These are phyloP conservation scores for Apteryx mantelli DNA, from an alignment of 2,113 vertebrate species.

Conservation along the genomic window DNA sequence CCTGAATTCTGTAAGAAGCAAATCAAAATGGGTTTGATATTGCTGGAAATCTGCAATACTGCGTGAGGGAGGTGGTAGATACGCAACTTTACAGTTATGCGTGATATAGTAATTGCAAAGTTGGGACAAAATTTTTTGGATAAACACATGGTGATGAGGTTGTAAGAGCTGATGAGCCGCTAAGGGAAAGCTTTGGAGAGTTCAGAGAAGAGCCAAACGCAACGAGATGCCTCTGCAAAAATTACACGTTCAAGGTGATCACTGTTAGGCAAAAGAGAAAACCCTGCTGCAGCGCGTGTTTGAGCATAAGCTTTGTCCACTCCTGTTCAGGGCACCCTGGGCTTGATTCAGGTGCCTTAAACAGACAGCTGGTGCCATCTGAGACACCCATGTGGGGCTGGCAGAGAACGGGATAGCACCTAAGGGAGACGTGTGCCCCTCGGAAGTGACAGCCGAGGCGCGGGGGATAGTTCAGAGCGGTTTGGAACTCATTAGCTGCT, in stretches of 20 bases:
- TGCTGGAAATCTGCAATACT: not conserved
- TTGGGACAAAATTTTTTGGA: not conserved
- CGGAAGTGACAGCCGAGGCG: not conserved
- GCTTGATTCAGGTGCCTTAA: not conserved
- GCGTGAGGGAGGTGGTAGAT: not conserved
- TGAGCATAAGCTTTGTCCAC: not conserved
- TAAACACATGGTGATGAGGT: not conserved
- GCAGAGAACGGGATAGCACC: not conserved
- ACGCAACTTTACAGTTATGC: not conserved
- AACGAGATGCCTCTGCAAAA: not conserved
- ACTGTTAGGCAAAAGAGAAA: not conserved
- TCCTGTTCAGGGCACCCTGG: not conserved
- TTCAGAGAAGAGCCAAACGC: not conserved
- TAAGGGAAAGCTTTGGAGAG: not conserved
- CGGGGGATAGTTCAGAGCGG: not conserved
- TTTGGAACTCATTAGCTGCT: not conserved
- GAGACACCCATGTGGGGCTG: not conserved
- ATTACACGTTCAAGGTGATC: accelerated
- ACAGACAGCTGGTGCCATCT: not conserved
- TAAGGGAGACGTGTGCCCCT: not conserved
- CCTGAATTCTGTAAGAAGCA: not conserved
- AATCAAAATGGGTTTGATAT: not conserved
- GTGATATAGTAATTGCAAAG: not conserved
- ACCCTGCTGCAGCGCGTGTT: not conserved
- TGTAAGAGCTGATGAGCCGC: not conserved